These are phyloP conservation scores for Atrichornis clamosus DNA, from an alignment of 2,113 vertebrate genomes.

Conservation along the genomic window DNA sequence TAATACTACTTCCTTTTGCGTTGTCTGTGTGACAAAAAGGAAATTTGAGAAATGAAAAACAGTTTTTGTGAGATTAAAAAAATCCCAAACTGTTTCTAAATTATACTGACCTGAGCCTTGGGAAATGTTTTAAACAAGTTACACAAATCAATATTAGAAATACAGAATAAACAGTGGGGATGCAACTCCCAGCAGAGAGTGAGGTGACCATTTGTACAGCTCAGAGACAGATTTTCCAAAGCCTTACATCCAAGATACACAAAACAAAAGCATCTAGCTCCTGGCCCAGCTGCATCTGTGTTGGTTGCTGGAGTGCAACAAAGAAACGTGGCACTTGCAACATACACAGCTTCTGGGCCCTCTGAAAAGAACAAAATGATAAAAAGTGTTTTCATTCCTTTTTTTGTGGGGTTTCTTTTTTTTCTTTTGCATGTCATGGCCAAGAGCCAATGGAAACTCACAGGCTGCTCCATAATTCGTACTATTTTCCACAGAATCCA, in stretches of 20 bases:
- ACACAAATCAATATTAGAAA: background rate
- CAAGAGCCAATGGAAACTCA: slow-evolving; percentile 34
- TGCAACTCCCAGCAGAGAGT: slow-evolving; percentile 5
- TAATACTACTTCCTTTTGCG: background rate
- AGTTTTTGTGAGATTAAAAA: background rate
- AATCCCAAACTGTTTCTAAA: background rate
- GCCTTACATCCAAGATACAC: slow-evolving; percentile 43
- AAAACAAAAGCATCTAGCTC: background rate
- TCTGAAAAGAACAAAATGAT: slow-evolving; percentile 42
- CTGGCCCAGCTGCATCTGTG: background rate
- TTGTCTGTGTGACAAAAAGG: background rate
- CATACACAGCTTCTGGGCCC: background rate
- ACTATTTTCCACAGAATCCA: background rate
- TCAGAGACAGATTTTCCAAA: slow-evolving; percentile 40
- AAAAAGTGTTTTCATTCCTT: slow-evolving; percentile 17
- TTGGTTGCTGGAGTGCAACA: slow-evolving; percentile 55
- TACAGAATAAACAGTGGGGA: slow-evolving; percentile 10
- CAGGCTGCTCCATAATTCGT: background rate
- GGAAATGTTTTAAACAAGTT: slow-evolving; percentile 39
- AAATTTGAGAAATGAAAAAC: background rate
- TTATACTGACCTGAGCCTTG: background rate
- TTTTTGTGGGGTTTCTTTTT: background rate
- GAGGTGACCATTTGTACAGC: slow-evolving; percentile 37
- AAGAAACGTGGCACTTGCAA: slow-evolving; percentile 50
- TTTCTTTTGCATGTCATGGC: slow-evolving; percentile 7